Evolutionary conservation across 2,797 vertebrate genomes (phyloP).

Genomic region (Pelodytes ibericus): DNA sequence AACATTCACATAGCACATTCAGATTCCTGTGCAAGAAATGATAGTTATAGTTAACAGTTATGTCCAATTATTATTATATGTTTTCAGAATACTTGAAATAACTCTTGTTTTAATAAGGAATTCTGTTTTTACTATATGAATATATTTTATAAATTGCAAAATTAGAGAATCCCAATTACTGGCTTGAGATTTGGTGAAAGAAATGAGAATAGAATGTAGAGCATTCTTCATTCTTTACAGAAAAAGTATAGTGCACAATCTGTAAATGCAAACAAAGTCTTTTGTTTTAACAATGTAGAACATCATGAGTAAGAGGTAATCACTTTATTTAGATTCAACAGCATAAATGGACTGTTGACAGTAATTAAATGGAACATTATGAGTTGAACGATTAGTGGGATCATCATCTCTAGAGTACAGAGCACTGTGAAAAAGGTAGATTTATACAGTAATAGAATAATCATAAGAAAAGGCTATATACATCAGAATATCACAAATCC

Average conservation of each 20-base stretch:
- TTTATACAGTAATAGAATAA: conserved; percentile 28
- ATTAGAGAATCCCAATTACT: neutral
- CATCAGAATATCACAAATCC: neutral
- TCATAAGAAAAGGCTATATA: conserved; percentile 11
- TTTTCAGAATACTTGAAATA: no score
- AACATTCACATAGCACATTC: conserved; percentile 8
- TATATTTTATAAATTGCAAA: no score
- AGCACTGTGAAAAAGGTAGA: conserved; percentile 23
- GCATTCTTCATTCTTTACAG: neutral
- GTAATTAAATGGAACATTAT: conserved; percentile 42
- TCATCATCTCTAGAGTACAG: conserved; percentile 22
- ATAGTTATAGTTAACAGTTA: no score
- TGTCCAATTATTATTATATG: no score
- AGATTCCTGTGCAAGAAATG: neutral
- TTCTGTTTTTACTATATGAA: no score
- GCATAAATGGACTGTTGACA: conserved; percentile 24
- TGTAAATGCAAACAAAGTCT: neutral
- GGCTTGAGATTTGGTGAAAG: neutral
- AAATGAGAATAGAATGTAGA: neutral
- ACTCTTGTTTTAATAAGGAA: neutral
- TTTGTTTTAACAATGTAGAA: conserved; percentile 6
- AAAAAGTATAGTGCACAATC: neutral
- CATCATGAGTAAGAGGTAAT: conserved; percentile 17
- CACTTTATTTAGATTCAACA: conserved; percentile 28
- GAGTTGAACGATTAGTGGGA: conserved; percentile 29